These are phyloP conservation scores for Andricus curvator DNA, from an alignment of 2,888 invertebrate genomes.

Conservation along the genomic window DNA sequence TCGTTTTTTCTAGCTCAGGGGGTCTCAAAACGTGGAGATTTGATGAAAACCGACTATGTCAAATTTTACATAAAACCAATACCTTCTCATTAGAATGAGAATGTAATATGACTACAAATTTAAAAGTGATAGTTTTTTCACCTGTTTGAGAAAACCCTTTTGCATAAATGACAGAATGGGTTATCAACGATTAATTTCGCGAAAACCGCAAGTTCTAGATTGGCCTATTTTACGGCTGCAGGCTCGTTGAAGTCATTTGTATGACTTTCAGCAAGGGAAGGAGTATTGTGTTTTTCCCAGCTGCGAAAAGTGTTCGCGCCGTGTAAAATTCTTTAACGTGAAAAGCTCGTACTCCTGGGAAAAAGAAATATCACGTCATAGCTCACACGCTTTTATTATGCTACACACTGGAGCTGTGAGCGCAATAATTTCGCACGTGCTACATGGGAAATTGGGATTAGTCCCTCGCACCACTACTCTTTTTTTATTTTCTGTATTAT, in stretches of 20 bases:
- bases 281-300: slow-evolving; percentile 29
- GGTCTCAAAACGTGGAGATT: too few relatives aligned
- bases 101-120: too few relatives aligned
- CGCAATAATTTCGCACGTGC: slow-evolving; percentile 58
- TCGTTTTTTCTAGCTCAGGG: too few relatives aligned
- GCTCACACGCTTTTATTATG: slow-evolving; percentile 56
- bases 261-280: slow-evolving; percentile 26
- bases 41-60: too few relatives aligned
- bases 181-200: not conserved
- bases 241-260: slow-evolving; percentile 29
- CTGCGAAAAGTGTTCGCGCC: slow-evolving; percentile 26
- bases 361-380: slow-evolving; percentile 47
- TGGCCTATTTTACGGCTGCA: slow-evolving; percentile 36
- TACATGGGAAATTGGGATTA: slow-evolving; percentile 52
- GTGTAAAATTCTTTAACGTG: slow-evolving; percentile 30
- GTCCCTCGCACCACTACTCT: slow-evolving; percentile 36
- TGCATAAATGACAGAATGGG: not conserved
- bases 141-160: not conserved
- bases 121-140: not conserved
- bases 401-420: slow-evolving; percentile 54
- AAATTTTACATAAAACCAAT: too few relatives aligned
- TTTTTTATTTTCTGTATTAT: not conserved
- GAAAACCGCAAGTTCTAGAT: slow-evolving; percentile 37
- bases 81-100: too few relatives aligned
- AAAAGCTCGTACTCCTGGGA: slow-evolving; percentile 35